Base-by-base conservation (phyloP, 2,888 invertebrate species). In the Atethmia centrago region DNA sequence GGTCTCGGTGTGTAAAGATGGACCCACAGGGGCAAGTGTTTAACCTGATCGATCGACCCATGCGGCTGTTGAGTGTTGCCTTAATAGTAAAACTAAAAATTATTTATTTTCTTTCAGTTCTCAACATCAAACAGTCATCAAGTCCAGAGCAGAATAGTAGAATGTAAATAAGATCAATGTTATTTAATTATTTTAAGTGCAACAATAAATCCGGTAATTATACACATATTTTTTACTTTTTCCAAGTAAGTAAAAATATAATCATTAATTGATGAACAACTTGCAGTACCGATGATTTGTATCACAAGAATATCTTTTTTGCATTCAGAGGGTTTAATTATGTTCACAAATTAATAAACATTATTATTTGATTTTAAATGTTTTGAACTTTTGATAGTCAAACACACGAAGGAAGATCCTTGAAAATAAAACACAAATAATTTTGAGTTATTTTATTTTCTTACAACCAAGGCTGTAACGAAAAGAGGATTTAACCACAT, bases 161-260 rank as follows among this genome's bases (percentile, higher is more conserved):
- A 85, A 76, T 92, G 92, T 92, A 92, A 85, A 92, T 93, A 92
- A 88, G 78, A 89, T 88, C 85, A 70, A 86, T 90, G 85, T 91
- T 87, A 89, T 86, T 89, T 89, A 88, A 91, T 90, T 82, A 86
- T 85, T 77, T 85, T 92, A 92, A 92, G 92, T 82, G 80, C 88
- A 87, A 88, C 79, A 89, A 88, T 90, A 89, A 90, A 92, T 83
- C 74, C 65, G 53, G 71, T 81, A 67, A 70, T 80, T 65, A 69
- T 28, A 55, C 28, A 16, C 63, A 78, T 82, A 86, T 85, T 81
- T 80, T 70, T 69, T 71, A 68, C 7, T 28, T 65, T 61, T 36
- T 9, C 19, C 25, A 5, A 25, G 9, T 21, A 19, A 31, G 5
- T 25, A 14, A 36, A n/a, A 12, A 12, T 16, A 10, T 19, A 9